Percentiles rank a stretch among this genome's conserved stretches.
These are phyloP conservation scores for Leguminivora glycinivorella DNA, from an alignment of 1,140 invertebrate species.

Conservation along the genomic window DNA sequence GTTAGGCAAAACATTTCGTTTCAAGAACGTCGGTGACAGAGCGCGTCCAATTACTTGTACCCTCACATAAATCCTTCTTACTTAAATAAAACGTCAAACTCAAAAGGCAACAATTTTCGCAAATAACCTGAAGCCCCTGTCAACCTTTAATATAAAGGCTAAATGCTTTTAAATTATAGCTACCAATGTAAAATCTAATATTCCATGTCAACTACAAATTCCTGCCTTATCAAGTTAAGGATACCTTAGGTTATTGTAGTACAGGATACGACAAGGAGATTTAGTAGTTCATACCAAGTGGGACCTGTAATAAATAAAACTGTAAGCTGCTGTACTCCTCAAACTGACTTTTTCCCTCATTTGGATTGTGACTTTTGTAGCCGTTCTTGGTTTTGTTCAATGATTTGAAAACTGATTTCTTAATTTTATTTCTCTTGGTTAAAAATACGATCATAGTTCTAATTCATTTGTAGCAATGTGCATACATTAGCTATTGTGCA, in stretches of 20 bases:
- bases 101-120: not conserved
- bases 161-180: not conserved
- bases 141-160: not conserved
- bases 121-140: not conserved
- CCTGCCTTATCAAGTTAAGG: not conserved
- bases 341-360: too few relatives aligned
- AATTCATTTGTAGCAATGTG: too few relatives aligned
- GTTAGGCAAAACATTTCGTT: not conserved
- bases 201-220: slow-evolving; percentile 13
- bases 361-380: too few relatives aligned
- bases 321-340: too few relatives aligned
- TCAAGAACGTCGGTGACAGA: not conserved
- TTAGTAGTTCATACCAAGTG: too few relatives aligned
- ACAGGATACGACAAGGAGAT: not conserved
- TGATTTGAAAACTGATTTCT: too few relatives aligned
- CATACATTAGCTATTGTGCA: too few relatives aligned
- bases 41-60: not conserved
- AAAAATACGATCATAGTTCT: too few relatives aligned
- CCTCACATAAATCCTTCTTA: not conserved
- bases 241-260: not conserved
- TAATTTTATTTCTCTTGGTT: too few relatives aligned
- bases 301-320: too few relatives aligned
- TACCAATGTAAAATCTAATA: slow-evolving; percentile 20
- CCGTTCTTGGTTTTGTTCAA: too few relatives aligned
- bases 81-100: not conserved